phyloP scores from a whole-genome alignment of 2,888 invertebrate genomes.

The Epinotia bilunana region DNA sequence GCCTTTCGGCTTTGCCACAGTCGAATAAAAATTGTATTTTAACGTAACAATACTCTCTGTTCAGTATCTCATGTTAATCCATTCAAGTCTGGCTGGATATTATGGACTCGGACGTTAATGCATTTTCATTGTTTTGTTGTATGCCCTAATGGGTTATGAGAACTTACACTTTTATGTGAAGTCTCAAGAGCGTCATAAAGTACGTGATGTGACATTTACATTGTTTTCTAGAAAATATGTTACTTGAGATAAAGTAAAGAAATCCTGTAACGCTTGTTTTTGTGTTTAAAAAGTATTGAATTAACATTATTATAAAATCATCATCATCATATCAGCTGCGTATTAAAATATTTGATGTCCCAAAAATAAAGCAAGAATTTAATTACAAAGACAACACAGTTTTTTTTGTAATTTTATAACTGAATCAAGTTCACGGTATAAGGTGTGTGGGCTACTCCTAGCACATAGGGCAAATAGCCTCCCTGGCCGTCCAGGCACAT shows the following conservation, averaged over 20 bases:
- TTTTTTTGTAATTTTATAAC: too few relatives aligned
- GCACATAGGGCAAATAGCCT: too few relatives aligned
- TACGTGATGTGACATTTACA: slow-evolving; percentile 1
- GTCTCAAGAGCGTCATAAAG: slow-evolving; percentile 1
- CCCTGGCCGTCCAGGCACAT: too few relatives aligned
- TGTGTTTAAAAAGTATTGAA: neutral
- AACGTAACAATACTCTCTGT: slow-evolving; percentile 1
- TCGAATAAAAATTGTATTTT: neutral
- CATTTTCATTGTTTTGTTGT: slow-evolving; percentile 31
- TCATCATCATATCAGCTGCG: too few relatives aligned
- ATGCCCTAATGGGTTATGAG: slow-evolving; percentile 29
- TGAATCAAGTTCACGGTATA: too few relatives aligned
- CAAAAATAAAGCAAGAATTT: too few relatives aligned
- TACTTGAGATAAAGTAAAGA: neutral
- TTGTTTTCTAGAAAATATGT: neutral
- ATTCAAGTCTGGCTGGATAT: slow-evolving; percentile 2
- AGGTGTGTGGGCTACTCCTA: too few relatives aligned
- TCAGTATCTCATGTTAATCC: too few relatives aligned
- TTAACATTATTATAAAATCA: too few relatives aligned
- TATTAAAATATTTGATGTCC: too few relatives aligned
- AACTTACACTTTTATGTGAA: slow-evolving; percentile 14
- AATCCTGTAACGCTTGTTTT: neutral
- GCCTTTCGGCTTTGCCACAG: too few relatives aligned
- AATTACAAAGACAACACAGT: too few relatives aligned
- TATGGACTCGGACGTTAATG: slow-evolving; percentile 23